Conservation (phyloP, 2,797 vertebrate species). For the Cichlasoma orientale region DNA sequence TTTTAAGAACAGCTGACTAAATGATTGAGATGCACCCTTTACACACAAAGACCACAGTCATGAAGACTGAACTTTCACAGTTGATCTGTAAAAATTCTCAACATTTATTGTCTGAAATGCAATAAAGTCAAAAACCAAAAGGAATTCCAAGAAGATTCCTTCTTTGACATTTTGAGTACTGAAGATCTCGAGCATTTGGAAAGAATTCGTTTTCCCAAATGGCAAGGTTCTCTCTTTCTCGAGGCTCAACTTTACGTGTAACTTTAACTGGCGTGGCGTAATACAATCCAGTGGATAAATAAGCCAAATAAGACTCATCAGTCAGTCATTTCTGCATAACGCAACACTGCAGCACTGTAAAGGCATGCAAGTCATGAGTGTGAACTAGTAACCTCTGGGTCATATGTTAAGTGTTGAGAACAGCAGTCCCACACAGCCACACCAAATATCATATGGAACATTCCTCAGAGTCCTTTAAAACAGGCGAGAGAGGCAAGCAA, state of each 20-base stretch:
- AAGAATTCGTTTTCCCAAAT: constrained; percentile 18
- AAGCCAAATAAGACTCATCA: constrained; percentile 4
- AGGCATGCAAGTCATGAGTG: constrained; percentile 62
- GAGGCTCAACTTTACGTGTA: background rate
- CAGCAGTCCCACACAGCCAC: constrained; percentile 56
- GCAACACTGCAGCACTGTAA: constrained; percentile 34
- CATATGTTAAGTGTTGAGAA: constrained; percentile 65
- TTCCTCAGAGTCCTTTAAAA: constrained; percentile 55
- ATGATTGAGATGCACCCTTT: constrained; percentile 5
- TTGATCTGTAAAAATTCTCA: background rate
- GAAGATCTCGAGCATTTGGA: constrained; percentile 23
- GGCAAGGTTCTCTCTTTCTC: background rate
- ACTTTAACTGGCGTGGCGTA: background rate
- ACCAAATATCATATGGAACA: constrained; percentile 65
- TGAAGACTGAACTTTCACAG: background rate
- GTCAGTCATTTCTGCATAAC: constrained; percentile 23
- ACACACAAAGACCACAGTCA: background rate
- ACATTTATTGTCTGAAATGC: background rate
- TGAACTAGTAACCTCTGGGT: constrained; percentile 66
- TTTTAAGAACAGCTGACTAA: constrained; percentile 1
- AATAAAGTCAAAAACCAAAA: constrained; percentile 10
- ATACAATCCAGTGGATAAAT: constrained; percentile 6
- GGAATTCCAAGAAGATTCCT: constrained; percentile 28
- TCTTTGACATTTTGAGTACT: constrained; percentile 5
- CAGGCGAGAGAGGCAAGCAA: constrained; percentile 8